Base-by-base conservation (phyloP, 2,888 invertebrate genomes). In the Plagodis pulveraria region DNA sequence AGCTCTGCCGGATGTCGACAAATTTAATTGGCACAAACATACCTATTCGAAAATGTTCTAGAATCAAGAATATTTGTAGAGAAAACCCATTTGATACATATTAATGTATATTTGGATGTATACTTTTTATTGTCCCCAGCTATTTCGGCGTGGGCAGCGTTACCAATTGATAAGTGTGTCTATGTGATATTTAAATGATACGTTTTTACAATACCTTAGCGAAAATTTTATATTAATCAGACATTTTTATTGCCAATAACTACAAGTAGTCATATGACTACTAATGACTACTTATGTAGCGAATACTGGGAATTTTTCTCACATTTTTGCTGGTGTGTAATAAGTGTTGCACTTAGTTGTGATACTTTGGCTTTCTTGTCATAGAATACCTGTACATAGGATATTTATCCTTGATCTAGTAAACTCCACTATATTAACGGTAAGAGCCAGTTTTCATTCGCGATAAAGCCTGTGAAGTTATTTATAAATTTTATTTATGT, bases 141-240 rank as follows among this genome's bases (percentile, higher is more conserved):
- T 53, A 58, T 54, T 41, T 9, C n/a, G 6, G 62, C 64, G 62
- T 67, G 63, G 67, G 67, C 35, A 48, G 58, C 43, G 47, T 47
- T 52, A 55, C 43, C 51, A 59, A 50, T 54, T 56, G 11, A 56
- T 42, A 42, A 42, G 12, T 12, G 6, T n/a, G 10, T 41, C 41
- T 41, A 32, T n/a, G 34, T 49, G 56, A 44, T 54, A 51, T 51
- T 50, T 57, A 61, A 38, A 54, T 35, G 46, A 5, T 45, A 41
- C 50, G 57, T 65, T 56, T 53, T 65, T 58, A 50, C 36, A 34
- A 9, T 50, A 43, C 57, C 48, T 53, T 38, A 40, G 50, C 34
- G 32, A 50, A 38, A 45, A 40, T 35, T 45, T 12, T 35, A 45
- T 56, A 56, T 50, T 47, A 57, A 50, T 59, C 50, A 12, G 58